Base-by-base conservation (phyloP, 2,113 vertebrate species). In the Plestiodon gilberti region DNA sequence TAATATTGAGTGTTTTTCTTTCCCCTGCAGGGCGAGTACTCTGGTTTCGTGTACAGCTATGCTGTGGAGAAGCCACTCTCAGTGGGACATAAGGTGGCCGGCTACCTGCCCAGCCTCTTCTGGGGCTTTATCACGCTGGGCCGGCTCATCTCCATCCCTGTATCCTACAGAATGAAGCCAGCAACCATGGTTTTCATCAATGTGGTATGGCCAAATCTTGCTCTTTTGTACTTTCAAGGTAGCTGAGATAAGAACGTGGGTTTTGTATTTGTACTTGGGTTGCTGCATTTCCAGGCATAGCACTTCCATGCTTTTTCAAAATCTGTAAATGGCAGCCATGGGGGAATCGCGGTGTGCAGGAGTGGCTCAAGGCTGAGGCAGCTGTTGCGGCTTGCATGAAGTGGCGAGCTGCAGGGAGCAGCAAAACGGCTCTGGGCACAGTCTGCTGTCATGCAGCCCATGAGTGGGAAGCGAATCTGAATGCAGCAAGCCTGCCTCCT, bases 61-160 rank as follows among this genome's bases (percentile, higher is more conserved):
- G 98, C 98, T 0, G 97, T 98, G 90, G 92, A 96, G 38, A 96
- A 98, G 64, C 98, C 99, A 0, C 93, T 97, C 82, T 93, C 90
- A 0, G 92, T 98, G 4, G 93, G 94, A 35, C 97, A 98, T 78
- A 98, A 97, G 61, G 93, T 93, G 77, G 98, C 98, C 0, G 98
- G 98, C 0, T 97, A 97, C 95, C 96, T 98, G 91, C 96, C 96
- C 88, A 98, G 97, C 89, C 95, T 98, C 81, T 98, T 99, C 93
- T 99, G 98, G 99, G 98, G 96, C 0, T 97, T 98, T 84, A 98
- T 99, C 95, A 99, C 98, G 0, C 91, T 97, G 87, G 98, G 98
- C 81, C 95, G 98, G 81, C 96, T 99, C 88, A 95, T 96, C 62
- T 98, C 97, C 91, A 99, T 99, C 84, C 98, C 97, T 0, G 84